phyloP scores from a whole-genome alignment of 1,140 invertebrate species.

The Atta cephalotes region DNA sequence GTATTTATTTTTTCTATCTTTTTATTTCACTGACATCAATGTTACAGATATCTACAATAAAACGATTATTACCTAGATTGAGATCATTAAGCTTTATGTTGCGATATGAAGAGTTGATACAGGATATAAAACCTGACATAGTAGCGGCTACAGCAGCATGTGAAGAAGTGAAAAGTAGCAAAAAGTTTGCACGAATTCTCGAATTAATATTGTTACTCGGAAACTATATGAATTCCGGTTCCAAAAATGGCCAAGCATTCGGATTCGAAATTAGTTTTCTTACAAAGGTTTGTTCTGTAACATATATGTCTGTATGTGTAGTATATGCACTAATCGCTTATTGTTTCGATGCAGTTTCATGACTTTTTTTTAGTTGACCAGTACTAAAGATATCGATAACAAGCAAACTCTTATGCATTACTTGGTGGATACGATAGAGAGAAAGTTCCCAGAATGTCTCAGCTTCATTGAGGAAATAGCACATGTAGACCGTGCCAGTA shows the following conservation, averaged over 20 bases:
- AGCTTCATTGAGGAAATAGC: conserved; percentile 95
- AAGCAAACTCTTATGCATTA: conserved; percentile 97
- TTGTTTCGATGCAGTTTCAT: neutral
- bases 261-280: conserved; percentile 99
- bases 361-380: conserved; percentile 89
- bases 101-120: conserved; percentile 92
- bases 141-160: conserved; percentile 97
- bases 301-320: neutral
- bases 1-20: neutral
- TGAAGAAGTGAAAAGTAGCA: conserved; percentile 96
- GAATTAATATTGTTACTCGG: conserved; percentile 96
- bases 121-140: conserved; percentile 98
- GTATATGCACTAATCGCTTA: neutral
- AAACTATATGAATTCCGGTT: conserved; percentile 98
- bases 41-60: conserved; percentile 91
- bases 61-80: conserved; percentile 94
- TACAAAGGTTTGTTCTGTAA: conserved; percentile 90
- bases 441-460: conserved; percentile 94
- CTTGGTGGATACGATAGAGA: conserved; percentile 95
- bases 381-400: conserved; percentile 97
- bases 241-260: conserved; percentile 96
- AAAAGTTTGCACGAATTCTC: conserved; percentile 96
- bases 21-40: conserved; percentile 27
- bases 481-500: conserved; percentile 93
- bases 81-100: conserved; percentile 97